Base-by-base conservation (phyloP, 2,113 vertebrate species). In the Dromiciops gliroides region DNA sequence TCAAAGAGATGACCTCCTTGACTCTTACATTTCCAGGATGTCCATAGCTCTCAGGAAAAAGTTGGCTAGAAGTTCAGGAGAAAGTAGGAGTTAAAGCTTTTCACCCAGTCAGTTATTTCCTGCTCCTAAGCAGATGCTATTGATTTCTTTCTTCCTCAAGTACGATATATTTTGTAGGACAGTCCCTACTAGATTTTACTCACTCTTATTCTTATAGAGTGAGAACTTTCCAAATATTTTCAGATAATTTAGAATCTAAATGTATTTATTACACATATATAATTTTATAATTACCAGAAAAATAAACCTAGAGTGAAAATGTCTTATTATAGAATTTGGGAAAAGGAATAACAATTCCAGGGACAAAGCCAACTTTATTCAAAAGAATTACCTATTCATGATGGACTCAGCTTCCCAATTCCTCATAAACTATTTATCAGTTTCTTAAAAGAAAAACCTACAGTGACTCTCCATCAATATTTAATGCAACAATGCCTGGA, bases 361-460 rank as follows among this genome's bases (percentile, higher is more conserved):
- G 97, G 97, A 95, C 95, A 94, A 96, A 98, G 94, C 96, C 97
- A 98, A 98, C 93, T 97, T 90, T 98, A 97, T 96, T 98, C 98
- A 96, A 98, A 98, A 83, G 90, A 98, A 98, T 98, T 98, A 98
- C 90, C 97, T 97, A 98, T 98, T 98, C 98, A 97, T 95, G 94
- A 97, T 98, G 96, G 97, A 97, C 96, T 97, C 95, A 97, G 96
- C 97, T 96, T 98, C 95, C 97, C 96, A 97, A 98, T 47, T 98
- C 97, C 97, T 99, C 97, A 98, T 99, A 98, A 99, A 98, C 89
- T 98, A 99, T 99, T 99, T 98, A 99, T 98, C 93, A 98, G 97
- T 98, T 98, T 97, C 98, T 98, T 98, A 98, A 98, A 98, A 98
- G 94, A 95, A 98, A 98, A 98, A 97, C 95, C 97, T 97, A 98